Percentiles rank a stretch among this genome's conserved stretches.
Evolutionary conservation across 2,888 invertebrate species (phyloP).

Genomic region (Hirudinaria manillensis): DNA sequence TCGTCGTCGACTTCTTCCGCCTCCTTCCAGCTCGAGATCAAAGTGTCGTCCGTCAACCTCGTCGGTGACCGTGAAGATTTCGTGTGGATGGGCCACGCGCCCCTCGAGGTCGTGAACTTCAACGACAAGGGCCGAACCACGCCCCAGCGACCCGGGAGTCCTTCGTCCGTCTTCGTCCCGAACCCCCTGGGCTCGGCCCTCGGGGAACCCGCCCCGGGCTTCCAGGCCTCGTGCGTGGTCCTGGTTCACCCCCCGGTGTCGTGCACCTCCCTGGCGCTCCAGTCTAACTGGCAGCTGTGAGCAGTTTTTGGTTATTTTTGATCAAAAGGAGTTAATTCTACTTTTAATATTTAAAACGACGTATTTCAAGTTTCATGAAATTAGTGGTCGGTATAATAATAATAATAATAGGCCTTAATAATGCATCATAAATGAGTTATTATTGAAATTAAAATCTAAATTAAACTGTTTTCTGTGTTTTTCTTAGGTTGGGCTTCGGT

Average conservation of each 20-base stretch:
- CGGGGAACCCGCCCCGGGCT: slow-evolving; percentile 54
- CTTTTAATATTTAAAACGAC: no score
- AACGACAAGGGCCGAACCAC: neutral
- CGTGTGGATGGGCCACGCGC: slow-evolving; percentile 32
- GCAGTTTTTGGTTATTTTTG: slow-evolving; percentile 39
- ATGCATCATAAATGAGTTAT: no score
- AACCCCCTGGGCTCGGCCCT: neutral
- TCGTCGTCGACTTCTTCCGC: neutral
- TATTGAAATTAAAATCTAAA: no score
- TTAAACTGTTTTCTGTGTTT: neutral
- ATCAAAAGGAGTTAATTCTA: no score
- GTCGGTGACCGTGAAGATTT: slow-evolving; percentile 30
- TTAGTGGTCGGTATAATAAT: no score
- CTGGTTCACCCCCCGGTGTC: slow-evolving; percentile 90
- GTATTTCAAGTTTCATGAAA: no score
- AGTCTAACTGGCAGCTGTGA: slow-evolving; percentile 80
- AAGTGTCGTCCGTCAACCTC: slow-evolving; percentile 26
- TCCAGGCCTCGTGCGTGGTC: slow-evolving; percentile 71
- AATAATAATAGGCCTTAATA: no score
- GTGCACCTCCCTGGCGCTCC: slow-evolving; percentile 78
- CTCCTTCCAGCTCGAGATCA: slow-evolving; percentile 5
- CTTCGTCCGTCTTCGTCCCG: neutral
- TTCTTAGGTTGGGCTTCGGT: slow-evolving; percentile 21
- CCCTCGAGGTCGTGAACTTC: slow-evolving; percentile 14
- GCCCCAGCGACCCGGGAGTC: neutral